Conservation (phyloP, 2,888 invertebrate species). For the Oligia strigilis region DNA sequence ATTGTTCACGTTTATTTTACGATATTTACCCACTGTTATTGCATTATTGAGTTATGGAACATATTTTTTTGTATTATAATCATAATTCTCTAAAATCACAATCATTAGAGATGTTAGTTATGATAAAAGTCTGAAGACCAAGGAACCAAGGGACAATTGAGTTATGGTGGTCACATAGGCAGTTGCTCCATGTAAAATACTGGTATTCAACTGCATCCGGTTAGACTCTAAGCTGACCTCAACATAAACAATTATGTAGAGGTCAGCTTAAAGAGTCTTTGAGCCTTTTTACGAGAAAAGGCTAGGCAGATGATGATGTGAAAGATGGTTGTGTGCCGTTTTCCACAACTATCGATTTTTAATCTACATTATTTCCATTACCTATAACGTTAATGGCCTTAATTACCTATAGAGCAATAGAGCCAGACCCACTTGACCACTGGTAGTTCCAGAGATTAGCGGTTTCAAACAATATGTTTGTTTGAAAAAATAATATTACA, state of each 20-base stretch:
- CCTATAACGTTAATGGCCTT: no score
- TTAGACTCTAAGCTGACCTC: background rate
- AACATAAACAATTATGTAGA: background rate
- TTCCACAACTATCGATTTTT: background rate
- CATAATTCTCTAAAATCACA: background rate
- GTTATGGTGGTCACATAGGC: background rate
- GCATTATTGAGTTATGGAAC: constrained; percentile 4
- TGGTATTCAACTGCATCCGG: no score
- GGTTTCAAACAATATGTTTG: no score
- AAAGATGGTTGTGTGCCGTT: background rate
- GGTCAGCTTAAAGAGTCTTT: no score
- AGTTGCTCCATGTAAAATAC: background rate
- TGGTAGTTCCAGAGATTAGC: no score
- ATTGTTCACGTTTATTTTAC: constrained; percentile 9
- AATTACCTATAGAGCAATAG: no score
- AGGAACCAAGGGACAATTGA: background rate
- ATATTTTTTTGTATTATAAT: background rate
- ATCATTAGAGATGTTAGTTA: background rate
- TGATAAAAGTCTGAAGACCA: background rate
- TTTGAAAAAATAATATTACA: no score
- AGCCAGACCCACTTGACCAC: no score
- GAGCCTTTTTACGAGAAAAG: background rate
- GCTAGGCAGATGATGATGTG: background rate
- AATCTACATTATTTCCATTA: no score
- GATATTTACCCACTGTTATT: background rate